Evolutionary conservation across 2,797 vertebrate genomes (phyloP), one percentile per base, ranked within the genome.

Genomic region (Trachurus trachurus): DNA sequence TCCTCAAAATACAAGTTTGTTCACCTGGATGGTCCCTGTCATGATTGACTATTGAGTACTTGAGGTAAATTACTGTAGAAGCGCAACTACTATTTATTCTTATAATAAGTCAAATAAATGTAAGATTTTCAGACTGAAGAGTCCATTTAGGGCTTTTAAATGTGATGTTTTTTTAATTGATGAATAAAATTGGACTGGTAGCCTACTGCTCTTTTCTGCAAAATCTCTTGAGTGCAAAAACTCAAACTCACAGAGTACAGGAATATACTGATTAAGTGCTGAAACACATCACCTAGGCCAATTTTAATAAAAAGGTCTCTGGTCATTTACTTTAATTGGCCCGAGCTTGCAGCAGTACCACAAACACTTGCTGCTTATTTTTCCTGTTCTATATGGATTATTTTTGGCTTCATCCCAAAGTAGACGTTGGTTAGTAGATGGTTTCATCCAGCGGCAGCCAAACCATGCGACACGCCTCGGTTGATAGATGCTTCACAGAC

Each of bases 201-300:
- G 26, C n/a, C n/a, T 34, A 34, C 31, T 34, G 31, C 31, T 34
- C 31, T 34, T 34, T 34, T 34, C 31, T 6, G 5, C 6, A 34
- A 34, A 34, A 34, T 6, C 5, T 6, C 31, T 34, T 6, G 31
- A 34, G 31, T n/a, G 44, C 31, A 13, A 19, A 7, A n/a, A 9
- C 8, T 19, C 4, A 9, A 17, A 1, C 22, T 29, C 10, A 49
- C 17, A 34, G 61, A 31, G 17, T 34, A 44, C 29, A n/a, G 3
- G 17, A 34, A n/a, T 34, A 49, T 49, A 17, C 10, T 50, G 44
- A 64, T 64, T 2, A 64, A 37, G 29, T 64, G 62, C 62, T 49
- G 62, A 34, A 34, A 34, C 1, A 5, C 62, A 19, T 13, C 3
- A 17, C 16, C 4, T 3, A 7, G 8, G 44, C 61, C 61, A 64